Conservation (phyloP, 2,113 vertebrate species). For the Gasterosteus aculeatus region DNA sequence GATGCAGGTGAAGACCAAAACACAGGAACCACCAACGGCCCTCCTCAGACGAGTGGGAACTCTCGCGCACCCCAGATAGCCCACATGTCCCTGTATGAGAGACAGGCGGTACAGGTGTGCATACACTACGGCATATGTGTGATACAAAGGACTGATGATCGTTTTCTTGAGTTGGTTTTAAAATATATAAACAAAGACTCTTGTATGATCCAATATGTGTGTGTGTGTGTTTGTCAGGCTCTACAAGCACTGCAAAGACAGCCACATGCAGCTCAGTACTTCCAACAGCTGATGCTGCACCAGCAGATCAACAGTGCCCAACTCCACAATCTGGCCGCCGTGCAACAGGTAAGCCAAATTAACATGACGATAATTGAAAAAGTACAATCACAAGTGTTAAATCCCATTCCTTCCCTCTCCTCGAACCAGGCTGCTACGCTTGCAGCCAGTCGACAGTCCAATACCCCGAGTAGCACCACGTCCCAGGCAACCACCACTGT, state of each 20-base stretch:
- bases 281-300: slow-evolving; percentile 98
- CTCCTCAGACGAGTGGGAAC: slow-evolving; percentile 86
- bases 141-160: not conserved
- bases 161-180: not conserved
- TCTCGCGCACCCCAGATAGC: slow-evolving; percentile 92
- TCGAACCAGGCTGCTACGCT: slow-evolving; percentile 90
- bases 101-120: slow-evolving; percentile 93
- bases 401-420: not conserved
- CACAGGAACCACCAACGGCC: slow-evolving; percentile 86
- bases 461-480: slow-evolving; percentile 88
- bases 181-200: not conserved
- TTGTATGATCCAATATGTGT: not conserved
- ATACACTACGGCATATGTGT: not conserved
- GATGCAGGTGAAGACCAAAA: slow-evolving; percentile 96
- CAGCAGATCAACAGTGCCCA: slow-evolving; percentile 97
- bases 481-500: slow-evolving; percentile 88
- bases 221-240: slow-evolving; percentile 79
- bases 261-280: slow-evolving; percentile 97
- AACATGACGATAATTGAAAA: not conserved
- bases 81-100: slow-evolving; percentile 95
- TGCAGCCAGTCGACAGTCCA: slow-evolving; percentile 94
- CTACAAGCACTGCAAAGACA: slow-evolving; percentile 95
- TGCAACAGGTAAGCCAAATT: slow-evolving; percentile 90
- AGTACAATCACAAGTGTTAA: not conserved
- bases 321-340: slow-evolving; percentile 95